These are phyloP conservation scores for Apeira syringaria DNA, from an alignment of 2,888 invertebrate genomes.

Conservation along the genomic window DNA sequence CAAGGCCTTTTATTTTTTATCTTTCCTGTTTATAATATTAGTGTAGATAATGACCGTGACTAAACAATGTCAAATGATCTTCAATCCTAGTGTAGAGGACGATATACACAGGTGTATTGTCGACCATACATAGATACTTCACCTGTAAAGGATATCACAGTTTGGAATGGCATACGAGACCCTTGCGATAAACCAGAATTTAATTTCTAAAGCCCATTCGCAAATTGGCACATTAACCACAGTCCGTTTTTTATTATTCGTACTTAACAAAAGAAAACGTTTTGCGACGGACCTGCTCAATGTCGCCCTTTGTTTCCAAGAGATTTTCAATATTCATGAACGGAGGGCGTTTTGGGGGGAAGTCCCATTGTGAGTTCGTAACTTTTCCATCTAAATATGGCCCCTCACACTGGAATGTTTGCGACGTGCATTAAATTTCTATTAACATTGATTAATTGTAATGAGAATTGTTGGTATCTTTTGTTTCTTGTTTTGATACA, in stretches of 20 bases:
- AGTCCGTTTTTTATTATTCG: neutral
- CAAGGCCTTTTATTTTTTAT: no score
- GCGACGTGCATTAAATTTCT: conserved; percentile 13
- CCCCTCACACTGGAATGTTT: conserved; percentile 6
- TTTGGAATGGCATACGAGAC: no score
- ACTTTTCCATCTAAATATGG: conserved; percentile 23
- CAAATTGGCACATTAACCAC: neutral
- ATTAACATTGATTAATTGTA: conserved; percentile 16
- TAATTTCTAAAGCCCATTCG: no score
- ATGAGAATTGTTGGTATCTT: neutral
- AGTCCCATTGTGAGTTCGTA: conserved; percentile 13
- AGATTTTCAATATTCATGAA: conserved; percentile 25
- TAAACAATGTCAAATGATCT: no score
- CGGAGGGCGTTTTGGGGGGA: neutral
- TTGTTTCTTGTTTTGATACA: neutral
- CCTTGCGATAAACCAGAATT: no score
- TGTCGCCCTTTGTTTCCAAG: conserved; percentile 21
- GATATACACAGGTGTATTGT: no score
- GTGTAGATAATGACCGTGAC: no score
- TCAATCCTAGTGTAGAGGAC: no score
- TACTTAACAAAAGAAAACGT: conserved; percentile 14
- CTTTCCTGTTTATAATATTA: no score
- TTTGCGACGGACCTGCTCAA: conserved; percentile 3
- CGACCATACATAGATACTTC: no score
- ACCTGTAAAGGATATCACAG: no score